phyloP scores from a whole-genome alignment of 1,140 invertebrate species.

The Drosophila nannoptera region DNA sequence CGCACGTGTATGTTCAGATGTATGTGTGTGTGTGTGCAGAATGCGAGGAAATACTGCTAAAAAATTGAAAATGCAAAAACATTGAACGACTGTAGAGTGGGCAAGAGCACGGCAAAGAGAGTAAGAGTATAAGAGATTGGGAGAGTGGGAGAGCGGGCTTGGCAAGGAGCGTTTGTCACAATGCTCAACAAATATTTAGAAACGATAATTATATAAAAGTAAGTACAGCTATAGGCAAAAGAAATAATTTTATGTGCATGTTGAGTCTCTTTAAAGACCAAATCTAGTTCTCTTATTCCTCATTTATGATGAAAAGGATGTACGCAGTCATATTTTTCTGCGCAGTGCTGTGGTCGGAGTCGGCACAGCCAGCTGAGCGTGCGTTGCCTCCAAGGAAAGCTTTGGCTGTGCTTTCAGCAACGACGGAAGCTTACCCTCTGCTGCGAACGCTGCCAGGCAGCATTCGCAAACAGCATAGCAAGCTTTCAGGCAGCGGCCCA shows the following conservation, averaged over 20 bases:
- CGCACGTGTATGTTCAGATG: conserved; percentile 1
- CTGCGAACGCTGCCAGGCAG: conserved; percentile 30
- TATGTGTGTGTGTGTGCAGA: not conserved
- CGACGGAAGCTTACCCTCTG: conserved; percentile 17
- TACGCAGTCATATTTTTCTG: conserved; percentile 1
- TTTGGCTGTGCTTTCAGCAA: conserved; percentile 24
- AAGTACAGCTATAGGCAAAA: not conserved
- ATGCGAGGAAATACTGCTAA: conserved; percentile 18
- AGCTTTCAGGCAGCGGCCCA: conserved; percentile 55
- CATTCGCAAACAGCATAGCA: conserved; percentile 55
- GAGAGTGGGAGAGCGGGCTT: not conserved
- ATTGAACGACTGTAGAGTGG: conserved; percentile 17
- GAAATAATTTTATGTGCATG: no score
- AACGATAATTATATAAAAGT: not conserved
- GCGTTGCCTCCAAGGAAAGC: conserved; percentile 12
- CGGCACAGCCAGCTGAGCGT: conserved; percentile 31
- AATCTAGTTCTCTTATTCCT: no score
- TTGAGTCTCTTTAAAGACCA: no score
- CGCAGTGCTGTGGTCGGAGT: conserved; percentile 24
- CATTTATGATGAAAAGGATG: no score
- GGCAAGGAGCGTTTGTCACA: conserved; percentile 17
- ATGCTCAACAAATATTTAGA: conserved; percentile 19
- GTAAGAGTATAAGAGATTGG: conserved; percentile 1
- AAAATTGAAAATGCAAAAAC: conserved; percentile 52
- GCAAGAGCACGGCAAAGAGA: not conserved